Evolutionary conservation across 2,888 invertebrate genomes (phyloP).

Genomic region (Cremastobaeus sp.): DNA sequence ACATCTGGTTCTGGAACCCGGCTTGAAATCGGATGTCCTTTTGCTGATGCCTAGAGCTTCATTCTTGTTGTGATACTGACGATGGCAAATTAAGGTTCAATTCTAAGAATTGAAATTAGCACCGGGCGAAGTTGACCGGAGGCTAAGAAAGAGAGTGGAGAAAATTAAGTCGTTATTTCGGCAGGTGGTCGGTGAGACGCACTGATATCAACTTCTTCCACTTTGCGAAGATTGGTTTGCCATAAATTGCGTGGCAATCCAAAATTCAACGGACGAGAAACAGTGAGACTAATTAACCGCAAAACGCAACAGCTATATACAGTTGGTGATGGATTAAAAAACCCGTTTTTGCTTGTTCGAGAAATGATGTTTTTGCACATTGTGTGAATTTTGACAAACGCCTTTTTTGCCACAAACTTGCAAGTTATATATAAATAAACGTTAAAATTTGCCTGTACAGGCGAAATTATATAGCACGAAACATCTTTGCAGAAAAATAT

Average conservation of each 20-base stretch:
- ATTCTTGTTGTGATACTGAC: conserved; percentile 8
- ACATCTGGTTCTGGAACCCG: conserved; percentile 18
- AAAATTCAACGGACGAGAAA: conserved; percentile 16
- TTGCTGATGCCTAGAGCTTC: conserved; percentile 30
- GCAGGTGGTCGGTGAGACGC: conserved; percentile 70
- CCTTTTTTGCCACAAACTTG: conserved; percentile 13
- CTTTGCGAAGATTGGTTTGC: conserved; percentile 23
- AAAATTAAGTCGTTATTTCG: conserved; percentile 76
- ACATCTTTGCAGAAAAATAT: conserved; percentile 37
- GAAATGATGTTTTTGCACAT: conserved; percentile 36
- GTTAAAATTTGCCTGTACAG: too few relatives aligned
- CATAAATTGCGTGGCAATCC: conserved; percentile 24
- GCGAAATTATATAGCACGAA: conserved; percentile 28
- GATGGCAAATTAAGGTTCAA: conserved; percentile 35
- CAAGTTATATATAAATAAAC: conserved; percentile 46
- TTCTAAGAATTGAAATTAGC: conserved; percentile 63
- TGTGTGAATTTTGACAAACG: conserved; percentile 29
- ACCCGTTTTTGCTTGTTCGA: neutral
- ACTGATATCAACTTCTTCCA: conserved; percentile 34
- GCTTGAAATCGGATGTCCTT: conserved; percentile 11
- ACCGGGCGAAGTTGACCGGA: conserved; percentile 61
- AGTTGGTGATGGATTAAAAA: conserved; percentile 24
- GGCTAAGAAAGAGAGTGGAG: conserved; percentile 64
- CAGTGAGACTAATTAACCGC: conserved; percentile 28
- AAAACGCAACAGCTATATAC: conserved; percentile 38